Conservation (phyloP, 2,888 invertebrate genomes). For the Cacoxenus indagator region DNA sequence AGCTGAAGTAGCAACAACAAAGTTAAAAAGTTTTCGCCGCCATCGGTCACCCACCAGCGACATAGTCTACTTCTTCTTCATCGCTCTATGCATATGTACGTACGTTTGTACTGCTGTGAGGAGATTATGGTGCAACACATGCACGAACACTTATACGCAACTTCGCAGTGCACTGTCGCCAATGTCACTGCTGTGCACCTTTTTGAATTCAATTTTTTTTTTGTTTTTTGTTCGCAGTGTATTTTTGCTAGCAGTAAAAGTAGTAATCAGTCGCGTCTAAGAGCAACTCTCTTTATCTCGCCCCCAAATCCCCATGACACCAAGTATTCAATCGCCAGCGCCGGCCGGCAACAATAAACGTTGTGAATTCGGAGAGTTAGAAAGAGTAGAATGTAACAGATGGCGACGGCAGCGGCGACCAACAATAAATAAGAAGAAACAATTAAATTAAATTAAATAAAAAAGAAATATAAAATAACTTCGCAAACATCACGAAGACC, state of each 20-base stretch:
- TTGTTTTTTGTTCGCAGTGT: conserved; percentile 40
- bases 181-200: not conserved
- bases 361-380: conserved; percentile 62
- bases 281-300: conserved; percentile 12
- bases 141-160: too few relatives aligned
- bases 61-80: too few relatives aligned
- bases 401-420: conserved; percentile 31
- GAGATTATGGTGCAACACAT: too few relatives aligned
- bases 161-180: not conserved
- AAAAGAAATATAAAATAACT: too few relatives aligned
- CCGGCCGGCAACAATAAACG: not conserved
- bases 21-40: too few relatives aligned
- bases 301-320: not conserved
- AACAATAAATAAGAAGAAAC: conserved; percentile 7
- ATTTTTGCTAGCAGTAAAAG: conserved; percentile 70
- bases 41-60: too few relatives aligned
- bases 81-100: too few relatives aligned
- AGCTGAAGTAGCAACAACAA: too few relatives aligned
- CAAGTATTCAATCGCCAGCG: not conserved
- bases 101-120: too few relatives aligned
- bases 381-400: conserved; percentile 70
- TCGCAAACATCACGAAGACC: too few relatives aligned
- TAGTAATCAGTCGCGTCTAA: conserved; percentile 67
- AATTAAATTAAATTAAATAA: not conserved
- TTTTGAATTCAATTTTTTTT: too few relatives aligned